Evolutionary conservation across 1,140 invertebrate genomes (phyloP).

Genomic region (Lucilia sericata): DNA sequence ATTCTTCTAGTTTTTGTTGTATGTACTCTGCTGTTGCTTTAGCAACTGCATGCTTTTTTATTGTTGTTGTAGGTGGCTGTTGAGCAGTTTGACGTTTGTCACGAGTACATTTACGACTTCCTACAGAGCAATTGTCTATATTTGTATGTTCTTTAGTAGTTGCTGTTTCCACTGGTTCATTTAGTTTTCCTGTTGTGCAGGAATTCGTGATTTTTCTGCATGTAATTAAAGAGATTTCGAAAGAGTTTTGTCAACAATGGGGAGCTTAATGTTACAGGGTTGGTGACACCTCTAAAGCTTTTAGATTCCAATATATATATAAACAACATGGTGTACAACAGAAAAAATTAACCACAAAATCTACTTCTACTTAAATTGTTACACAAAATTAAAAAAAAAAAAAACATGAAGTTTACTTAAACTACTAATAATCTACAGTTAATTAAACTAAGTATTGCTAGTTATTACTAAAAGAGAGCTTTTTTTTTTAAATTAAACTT

Average conservation of each 20-base stretch:
- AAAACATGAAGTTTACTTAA: neutral
- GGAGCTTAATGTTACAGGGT: neutral
- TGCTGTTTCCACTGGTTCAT: conserved; percentile 22
- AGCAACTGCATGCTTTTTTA: conserved; percentile 17
- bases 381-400: neutral
- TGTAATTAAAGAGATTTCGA: conserved; percentile 26
- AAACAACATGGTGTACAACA: neutral
- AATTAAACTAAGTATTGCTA: neutral
- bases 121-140: neutral
- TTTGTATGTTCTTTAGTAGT: neutral
- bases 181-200: conserved; percentile 29
- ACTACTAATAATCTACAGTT: neutral
- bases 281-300: neutral
- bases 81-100: conserved; percentile 27
- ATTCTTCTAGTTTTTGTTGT: neutral
- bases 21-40: neutral
- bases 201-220: conserved; percentile 36
- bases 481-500: conserved; percentile 1
- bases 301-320: neutral
- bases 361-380: neutral
- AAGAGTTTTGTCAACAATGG: neutral
- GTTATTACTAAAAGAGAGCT: conserved; percentile 3
- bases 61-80: neutral
- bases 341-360: neutral
- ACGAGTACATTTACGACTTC: conserved; percentile 5